Evolutionary conservation across 1,140 invertebrate genomes (phyloP), one percentile per base, ranked within the genome.

Genomic region (Drosophila carrolli): DNA sequence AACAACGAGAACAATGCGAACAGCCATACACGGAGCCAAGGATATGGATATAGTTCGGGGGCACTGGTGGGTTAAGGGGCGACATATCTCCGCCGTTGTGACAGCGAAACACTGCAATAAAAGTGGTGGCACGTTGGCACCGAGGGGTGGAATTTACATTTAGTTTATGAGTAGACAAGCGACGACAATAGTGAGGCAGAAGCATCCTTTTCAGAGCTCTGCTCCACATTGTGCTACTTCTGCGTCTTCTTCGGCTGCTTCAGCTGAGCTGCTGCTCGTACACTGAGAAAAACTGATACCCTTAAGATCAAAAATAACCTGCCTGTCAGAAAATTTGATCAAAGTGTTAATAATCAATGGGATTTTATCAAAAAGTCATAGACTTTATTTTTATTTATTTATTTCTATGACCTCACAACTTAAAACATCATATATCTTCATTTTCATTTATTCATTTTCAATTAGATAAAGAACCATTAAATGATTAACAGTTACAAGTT

Each of bases 161-260:
- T 88, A 83, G 83, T 88, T 89, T 88, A 88, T 88, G 84, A 88
- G 83, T 88, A 88, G 83, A 88, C 84, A 88, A 88, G 76, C 83
- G 83, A 83, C 79, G 82, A 86, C 82, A 88, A 88, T 88, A 73
- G 81, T 67, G 63, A 63, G 67, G 27, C 23, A 40, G 40, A 41
- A 72, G 82, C 84, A 53, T 71, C 65, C 60, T 50, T 47, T 46
- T 10, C 48, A 53, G 38, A 68, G 53, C 40, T 75, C 41, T 48
- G 51, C 37, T 60, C 40, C 67, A 53, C 68, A 68, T 63, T 10
- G 57, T 41, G 41, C 44, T 77, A 47, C 68, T 56, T 43, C 56
- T 47, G 38, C 54, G 10, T 37, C 48, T 38, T 47, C 66, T 19
- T 41, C 14, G 32, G 19, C 59, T 41, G 29, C 53, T 54, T 27